phyloP scores from a whole-genome alignment of 1,140 invertebrate species.

The Orius insidiosus region DNA sequence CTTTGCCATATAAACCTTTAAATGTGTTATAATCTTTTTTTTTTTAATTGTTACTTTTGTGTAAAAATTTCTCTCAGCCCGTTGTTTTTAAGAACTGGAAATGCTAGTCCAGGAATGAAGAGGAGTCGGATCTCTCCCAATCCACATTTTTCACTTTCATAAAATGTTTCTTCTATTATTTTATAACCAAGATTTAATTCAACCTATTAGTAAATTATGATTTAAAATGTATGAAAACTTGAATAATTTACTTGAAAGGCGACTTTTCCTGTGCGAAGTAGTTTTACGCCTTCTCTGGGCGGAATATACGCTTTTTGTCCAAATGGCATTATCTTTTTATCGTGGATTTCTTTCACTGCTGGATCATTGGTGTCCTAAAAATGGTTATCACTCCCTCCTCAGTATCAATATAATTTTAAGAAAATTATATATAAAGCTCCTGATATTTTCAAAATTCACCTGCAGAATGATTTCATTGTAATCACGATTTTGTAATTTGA shows the following conservation, averaged over 20 bases:
- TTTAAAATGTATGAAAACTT: too few species aligned
- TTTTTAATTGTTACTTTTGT: slow-evolving; percentile 24
- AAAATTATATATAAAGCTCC: too few species aligned
- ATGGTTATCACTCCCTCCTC: too few species aligned
- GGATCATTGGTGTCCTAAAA: slow-evolving; percentile 39
- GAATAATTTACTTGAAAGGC: slow-evolving; percentile 32
- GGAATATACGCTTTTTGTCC: slow-evolving; percentile 31
- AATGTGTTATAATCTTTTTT: not conserved
- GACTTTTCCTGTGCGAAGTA: slow-evolving; percentile 31
- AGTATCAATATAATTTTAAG: too few species aligned
- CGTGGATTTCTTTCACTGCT: slow-evolving; percentile 35
- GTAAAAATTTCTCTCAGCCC: slow-evolving; percentile 35
- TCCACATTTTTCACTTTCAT: slow-evolving; percentile 38
- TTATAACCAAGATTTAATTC: slow-evolving; percentile 34
- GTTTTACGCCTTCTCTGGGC: slow-evolving; percentile 30
- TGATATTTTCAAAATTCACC: slow-evolving; percentile 11
- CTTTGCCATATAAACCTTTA: slow-evolving; percentile 27
- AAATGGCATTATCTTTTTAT: slow-evolving; percentile 37
- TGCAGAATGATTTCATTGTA: slow-evolving; percentile 42
- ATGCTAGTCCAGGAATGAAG: slow-evolving; percentile 30
- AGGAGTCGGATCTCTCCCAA: slow-evolving; percentile 35
- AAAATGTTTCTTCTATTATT: slow-evolving; percentile 35
- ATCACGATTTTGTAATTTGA: slow-evolving; percentile 39
- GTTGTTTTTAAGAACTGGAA: slow-evolving; percentile 33
- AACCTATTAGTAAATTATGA: slow-evolving; percentile 24